Evolutionary conservation across 2,888 invertebrate genomes (phyloP).

Genomic region (Drosophila kambysellisi): DNA sequence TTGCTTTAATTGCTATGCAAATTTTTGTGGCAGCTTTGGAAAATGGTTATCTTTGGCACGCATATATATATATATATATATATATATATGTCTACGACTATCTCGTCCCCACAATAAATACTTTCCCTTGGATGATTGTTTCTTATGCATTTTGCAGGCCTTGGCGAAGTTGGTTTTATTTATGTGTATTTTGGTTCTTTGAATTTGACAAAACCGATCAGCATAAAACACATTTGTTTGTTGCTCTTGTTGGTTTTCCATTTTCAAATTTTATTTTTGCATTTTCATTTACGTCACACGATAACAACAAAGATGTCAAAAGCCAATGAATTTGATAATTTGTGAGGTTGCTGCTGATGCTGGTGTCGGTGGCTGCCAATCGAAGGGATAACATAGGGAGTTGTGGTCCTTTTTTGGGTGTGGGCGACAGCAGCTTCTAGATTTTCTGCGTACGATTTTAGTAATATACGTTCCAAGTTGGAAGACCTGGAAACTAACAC

Average conservation of each 20-base stretch:
- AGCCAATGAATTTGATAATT: too few species aligned
- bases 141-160: not conserved
- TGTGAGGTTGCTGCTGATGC: too few species aligned
- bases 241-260: not conserved
- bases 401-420: too few species aligned
- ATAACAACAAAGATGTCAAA: not conserved
- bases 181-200: not conserved
- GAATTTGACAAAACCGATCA: not conserved
- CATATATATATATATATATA: not conserved
- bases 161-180: not conserved
- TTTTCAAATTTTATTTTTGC: not conserved
- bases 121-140: not conserved
- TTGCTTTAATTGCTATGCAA: constrained; percentile 74
- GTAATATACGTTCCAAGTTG: too few species aligned
- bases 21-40: constrained; percentile 40
- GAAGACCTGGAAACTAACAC: constrained; percentile 90
- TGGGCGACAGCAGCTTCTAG: too few species aligned
- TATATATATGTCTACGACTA: not conserved
- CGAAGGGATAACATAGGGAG: too few species aligned
- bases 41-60: not conserved
- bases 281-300: not conserved
- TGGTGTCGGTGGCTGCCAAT: too few species aligned
- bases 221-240: too few species aligned
- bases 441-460: too few species aligned
- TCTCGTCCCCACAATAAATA: not conserved